Conservation (phyloP, 2,797 vertebrate species). For the Loriculus beryllinus region DNA sequence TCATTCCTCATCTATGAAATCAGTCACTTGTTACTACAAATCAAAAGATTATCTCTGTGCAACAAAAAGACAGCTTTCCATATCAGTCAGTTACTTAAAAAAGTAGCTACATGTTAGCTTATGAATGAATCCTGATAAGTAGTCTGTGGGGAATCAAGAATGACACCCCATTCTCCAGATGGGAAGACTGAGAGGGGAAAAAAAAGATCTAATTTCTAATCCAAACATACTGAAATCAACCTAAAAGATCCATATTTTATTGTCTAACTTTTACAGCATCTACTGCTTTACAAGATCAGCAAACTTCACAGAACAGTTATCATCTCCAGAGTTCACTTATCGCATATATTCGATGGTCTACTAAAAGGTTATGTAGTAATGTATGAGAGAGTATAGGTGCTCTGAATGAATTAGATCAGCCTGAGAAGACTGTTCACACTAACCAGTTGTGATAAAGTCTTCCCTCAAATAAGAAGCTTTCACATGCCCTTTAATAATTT, state of each 20-base stretch:
- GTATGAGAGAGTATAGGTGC: background rate
- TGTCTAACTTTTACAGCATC: background rate
- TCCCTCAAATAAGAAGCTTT: background rate
- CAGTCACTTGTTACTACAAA: background rate
- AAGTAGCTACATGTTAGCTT: background rate
- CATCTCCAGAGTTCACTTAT: background rate
- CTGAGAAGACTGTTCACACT: background rate
- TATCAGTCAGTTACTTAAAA: background rate
- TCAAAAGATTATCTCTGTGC: background rate
- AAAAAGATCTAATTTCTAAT: background rate
- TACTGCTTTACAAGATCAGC: background rate
- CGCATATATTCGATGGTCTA: background rate
- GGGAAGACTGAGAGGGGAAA: background rate
- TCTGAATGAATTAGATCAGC: background rate
- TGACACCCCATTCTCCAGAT: background rate
- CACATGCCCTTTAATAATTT: constrained; percentile 42
- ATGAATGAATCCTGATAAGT: background rate
- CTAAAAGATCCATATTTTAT: background rate
- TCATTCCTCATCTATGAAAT: background rate
- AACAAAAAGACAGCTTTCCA: background rate
- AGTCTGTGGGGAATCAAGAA: background rate
- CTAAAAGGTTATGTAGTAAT: background rate
- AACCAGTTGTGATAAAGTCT: background rate
- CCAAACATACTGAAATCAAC: background rate
- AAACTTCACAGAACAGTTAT: background rate